A percentile compares a stretch with the other conserved stretches of the same genome.
These are phyloP conservation scores for Abscondita cerata DNA, from an alignment of 2,888 invertebrate species.

Conservation along the genomic window DNA sequence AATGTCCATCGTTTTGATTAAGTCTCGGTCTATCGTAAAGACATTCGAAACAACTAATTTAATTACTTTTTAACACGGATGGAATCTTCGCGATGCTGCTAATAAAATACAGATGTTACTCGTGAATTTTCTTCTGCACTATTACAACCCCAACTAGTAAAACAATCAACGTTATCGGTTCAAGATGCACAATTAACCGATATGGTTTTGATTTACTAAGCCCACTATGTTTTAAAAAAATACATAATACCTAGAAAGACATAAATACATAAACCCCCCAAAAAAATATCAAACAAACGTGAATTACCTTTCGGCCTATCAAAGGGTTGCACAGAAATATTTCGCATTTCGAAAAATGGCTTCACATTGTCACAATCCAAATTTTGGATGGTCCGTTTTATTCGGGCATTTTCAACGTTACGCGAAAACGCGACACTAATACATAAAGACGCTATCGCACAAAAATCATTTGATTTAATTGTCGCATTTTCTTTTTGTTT, in stretches of 20 bases:
- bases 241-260: no score
- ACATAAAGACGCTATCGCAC: constrained; percentile 14
- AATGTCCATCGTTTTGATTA: constrained; percentile 27
- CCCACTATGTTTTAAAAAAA: no score
- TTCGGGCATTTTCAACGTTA: constrained; percentile 28
- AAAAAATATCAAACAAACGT: not conserved
- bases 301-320: constrained; percentile 32
- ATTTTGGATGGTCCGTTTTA: constrained; percentile 29
- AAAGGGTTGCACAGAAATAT: constrained; percentile 31
- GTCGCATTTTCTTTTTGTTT: constrained; percentile 3
- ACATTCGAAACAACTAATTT: constrained; percentile 19
- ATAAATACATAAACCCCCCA: no score
- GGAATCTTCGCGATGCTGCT: no score
- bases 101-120: no score
- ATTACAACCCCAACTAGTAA: no score
- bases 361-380: constrained; percentile 35
- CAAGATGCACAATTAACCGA: no score
- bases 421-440: constrained; percentile 3
- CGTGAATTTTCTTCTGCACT: no score
- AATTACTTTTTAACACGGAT: no score
- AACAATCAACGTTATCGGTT: no score
- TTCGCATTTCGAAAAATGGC: constrained; percentile 37
- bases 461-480: constrained; percentile 3
- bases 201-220: no score
- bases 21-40: constrained; percentile 17